These are phyloP conservation scores for Orchestia grillus DNA, from an alignment of 1,140 invertebrate species.

Conservation along the genomic window DNA sequence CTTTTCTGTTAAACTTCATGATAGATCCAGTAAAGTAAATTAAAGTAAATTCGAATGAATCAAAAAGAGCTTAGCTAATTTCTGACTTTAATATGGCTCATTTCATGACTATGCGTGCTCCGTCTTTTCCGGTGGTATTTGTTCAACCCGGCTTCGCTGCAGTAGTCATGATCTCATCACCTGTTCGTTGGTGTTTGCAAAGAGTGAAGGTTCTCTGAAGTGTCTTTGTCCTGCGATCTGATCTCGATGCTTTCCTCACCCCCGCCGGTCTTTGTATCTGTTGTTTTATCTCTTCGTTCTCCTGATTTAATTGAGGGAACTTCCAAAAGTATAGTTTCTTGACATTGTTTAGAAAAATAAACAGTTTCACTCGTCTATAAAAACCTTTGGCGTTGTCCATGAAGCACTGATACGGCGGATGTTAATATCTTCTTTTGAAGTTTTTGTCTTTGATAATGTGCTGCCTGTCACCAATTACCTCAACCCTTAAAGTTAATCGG, in stretches of 20 bases:
- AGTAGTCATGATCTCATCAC: background rate
- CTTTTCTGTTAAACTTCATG: too few species aligned
- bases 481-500: background rate
- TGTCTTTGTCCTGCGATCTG: background rate
- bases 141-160: background rate
- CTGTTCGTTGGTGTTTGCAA: background rate
- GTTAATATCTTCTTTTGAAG: background rate
- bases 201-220: background rate
- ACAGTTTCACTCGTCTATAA: background rate
- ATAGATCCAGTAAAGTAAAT: too few species aligned
- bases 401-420: background rate
- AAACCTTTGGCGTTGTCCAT: background rate
- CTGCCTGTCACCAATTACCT: background rate
- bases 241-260: background rate
- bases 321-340: background rate
- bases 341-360: background rate
- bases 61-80: background rate
- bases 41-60: background rate
- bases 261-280: background rate
- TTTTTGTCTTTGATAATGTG: background rate
- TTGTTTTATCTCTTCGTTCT: background rate
- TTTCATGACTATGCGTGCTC: background rate
- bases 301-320: background rate
- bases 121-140: background rate
- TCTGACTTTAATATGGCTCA: background rate